phyloP scores from a whole-genome alignment of 2,113 vertebrate genomes.

The Tichodroma muraria region DNA sequence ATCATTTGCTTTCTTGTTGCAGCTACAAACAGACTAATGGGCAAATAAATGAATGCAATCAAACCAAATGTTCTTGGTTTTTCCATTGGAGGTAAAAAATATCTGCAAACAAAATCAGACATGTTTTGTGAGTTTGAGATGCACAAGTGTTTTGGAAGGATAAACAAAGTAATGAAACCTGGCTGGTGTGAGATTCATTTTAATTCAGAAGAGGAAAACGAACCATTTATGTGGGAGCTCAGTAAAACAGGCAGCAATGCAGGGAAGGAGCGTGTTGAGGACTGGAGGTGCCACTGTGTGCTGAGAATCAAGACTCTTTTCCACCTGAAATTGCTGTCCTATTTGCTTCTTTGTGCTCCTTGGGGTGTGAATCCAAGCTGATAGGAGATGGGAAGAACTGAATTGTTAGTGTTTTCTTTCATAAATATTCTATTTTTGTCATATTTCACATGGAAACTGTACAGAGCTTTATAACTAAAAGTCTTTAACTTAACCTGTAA shows the following conservation, averaged over 20 bases:
- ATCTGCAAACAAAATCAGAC: background rate
- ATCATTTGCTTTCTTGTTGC: conserved; percentile 34
- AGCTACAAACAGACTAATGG: conserved; percentile 37
- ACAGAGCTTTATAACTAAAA: background rate
- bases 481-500: background rate
- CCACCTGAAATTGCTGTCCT: background rate
- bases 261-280: background rate
- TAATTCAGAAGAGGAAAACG: background rate
- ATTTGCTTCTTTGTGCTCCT: background rate
- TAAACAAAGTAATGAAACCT: conserved; percentile 40
- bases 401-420: background rate
- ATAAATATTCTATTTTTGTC: background rate
- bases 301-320: background rate
- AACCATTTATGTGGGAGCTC: background rate
- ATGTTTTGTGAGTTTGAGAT: background rate
- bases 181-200: background rate
- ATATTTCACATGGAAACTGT: background rate
- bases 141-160: background rate
- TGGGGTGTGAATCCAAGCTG: background rate
- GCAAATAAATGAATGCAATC: conserved; percentile 45
- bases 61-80: background rate
- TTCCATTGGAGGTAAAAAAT: conserved; percentile 1
- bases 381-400: background rate
- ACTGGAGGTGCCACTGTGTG: background rate
- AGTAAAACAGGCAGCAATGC: background rate